These are phyloP conservation scores for Stenodema calcarata DNA, from an alignment of 2,888 invertebrate genomes.

Conservation along the genomic window DNA sequence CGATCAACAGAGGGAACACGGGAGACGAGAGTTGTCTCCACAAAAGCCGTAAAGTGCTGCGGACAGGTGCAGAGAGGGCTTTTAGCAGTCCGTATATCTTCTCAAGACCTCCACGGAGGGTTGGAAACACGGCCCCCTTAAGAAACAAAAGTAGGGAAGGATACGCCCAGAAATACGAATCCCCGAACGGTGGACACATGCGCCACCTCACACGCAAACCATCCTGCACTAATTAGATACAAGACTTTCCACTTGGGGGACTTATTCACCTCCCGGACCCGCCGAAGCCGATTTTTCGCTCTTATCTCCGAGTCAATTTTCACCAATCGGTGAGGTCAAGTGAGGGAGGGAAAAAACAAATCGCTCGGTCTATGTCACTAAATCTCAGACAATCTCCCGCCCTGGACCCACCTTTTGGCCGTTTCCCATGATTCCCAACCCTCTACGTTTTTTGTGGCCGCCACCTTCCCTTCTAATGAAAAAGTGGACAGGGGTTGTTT, in stretches of 20 bases:
- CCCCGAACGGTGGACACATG: not conserved
- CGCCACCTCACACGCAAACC: slow-evolving; percentile 33
- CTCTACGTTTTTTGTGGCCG: not conserved
- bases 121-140: not conserved
- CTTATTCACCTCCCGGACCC: not conserved
- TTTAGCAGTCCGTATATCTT: slow-evolving; percentile 30
- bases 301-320: slow-evolving; percentile 5
- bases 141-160: not conserved
- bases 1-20: not conserved
- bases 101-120: not conserved
- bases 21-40: not conserved
- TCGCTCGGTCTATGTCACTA: slow-evolving; percentile 26
- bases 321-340: slow-evolving; percentile 13
- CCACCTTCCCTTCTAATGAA: not conserved
- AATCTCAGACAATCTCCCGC: not conserved
- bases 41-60: slow-evolving; percentile 35
- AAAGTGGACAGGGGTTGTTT: not conserved
- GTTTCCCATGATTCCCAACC: slow-evolving; percentile 3
- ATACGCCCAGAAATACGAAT: not conserved
- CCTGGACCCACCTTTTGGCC: not conserved
- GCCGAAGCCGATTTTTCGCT: not conserved
- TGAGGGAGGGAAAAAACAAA: not conserved
- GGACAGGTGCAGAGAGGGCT: slow-evolving; percentile 35
- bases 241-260: slow-evolving; percentile 29
- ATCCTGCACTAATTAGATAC: slow-evolving; percentile 32